phyloP scores from a whole-genome alignment of 2,888 invertebrate species.

The Nomada goodeniana region DNA sequence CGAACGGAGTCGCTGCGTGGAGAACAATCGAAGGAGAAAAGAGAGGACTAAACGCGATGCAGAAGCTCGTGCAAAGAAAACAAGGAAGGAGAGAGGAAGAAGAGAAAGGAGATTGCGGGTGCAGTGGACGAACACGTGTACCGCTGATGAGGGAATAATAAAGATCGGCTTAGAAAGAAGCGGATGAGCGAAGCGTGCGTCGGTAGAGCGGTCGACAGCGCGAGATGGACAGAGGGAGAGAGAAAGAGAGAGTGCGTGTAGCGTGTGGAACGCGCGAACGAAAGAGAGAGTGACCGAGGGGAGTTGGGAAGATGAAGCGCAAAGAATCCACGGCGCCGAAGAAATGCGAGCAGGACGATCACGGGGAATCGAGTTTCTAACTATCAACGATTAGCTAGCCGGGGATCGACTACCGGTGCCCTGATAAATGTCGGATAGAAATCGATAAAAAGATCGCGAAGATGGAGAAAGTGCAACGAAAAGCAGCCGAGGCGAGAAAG shows the following conservation, averaged over 20 bases:
- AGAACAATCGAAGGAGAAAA: background rate
- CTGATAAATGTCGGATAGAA: background rate
- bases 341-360: no score
- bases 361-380: conserved; percentile 3
- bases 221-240: background rate
- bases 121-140: conserved; percentile 46
- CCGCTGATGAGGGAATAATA: conserved; percentile 30
- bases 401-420: no score
- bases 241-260: conserved; percentile 33
- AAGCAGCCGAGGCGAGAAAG: conserved; percentile 3
- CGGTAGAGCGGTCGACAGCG: conserved; percentile 21
- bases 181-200: conserved; percentile 50
- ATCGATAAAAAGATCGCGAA: background rate
- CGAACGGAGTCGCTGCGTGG: background rate
- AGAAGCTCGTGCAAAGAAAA: background rate
- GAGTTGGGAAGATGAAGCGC: conserved; percentile 10
- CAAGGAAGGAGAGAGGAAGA: conserved; percentile 22
- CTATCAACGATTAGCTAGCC: no score
- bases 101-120: conserved; percentile 7
- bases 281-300: conserved; percentile 42
- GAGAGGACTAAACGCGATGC: background rate
- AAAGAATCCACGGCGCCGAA: background rate
- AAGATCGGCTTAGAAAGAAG: conserved; percentile 48
- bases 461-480: no score
- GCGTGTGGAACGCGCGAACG: conserved; percentile 66